Evolutionary conservation across 2,888 invertebrate species (phyloP), one percentile per base, ranked within the genome.

Genomic region (Andricus quercusramuli): DNA sequence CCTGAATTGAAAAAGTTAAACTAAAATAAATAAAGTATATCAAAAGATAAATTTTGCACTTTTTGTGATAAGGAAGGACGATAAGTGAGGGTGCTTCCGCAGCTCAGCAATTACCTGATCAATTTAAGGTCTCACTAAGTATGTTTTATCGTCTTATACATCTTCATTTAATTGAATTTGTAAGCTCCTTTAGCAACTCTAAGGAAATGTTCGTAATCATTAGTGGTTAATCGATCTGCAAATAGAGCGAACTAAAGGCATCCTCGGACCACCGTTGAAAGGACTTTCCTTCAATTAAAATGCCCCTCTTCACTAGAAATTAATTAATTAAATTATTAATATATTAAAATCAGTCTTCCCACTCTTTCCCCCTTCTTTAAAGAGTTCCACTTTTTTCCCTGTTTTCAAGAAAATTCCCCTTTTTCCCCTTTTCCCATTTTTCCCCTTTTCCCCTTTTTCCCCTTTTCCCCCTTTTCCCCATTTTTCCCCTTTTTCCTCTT

Each of bases 41-140:
- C 13, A 41, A 68, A 17, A 22, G 22, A 68, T 68, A 47, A 22
- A 47, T n/a, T 56, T 41, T 13, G 41, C 41, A 3, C 41, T 13
- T 41, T 41, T 11, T 13, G 1, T 13, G 13, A 41, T 41, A 41
- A 13, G 13, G 13, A 56, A 25, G n/a, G 25, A 70, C 22, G 68
- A 47, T 70, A 70, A 70, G 64, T 80, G 74, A 78, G 78, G 76
- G 80, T 80, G 82, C 80, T 80, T 77, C 65, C 65, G 41, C 68
- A 68, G 22, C 77, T 77, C 68, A 65, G 22, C 65, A 66, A 74
- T 80, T 78, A 65, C 22, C 41, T 78, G 56, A 65, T 74, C 59
- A 66, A 51, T 78, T 77, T 59, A 62, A 37, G 47, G 59, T 22
- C 56, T 29, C 79, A 74, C 32, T 44, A 13, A 66, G n/a, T 74